A percentile compares a stretch with the other conserved stretches of the same genome.
phyloP scores from a whole-genome alignment of 2,113 vertebrate species.

The Lamprotornis superbus region DNA sequence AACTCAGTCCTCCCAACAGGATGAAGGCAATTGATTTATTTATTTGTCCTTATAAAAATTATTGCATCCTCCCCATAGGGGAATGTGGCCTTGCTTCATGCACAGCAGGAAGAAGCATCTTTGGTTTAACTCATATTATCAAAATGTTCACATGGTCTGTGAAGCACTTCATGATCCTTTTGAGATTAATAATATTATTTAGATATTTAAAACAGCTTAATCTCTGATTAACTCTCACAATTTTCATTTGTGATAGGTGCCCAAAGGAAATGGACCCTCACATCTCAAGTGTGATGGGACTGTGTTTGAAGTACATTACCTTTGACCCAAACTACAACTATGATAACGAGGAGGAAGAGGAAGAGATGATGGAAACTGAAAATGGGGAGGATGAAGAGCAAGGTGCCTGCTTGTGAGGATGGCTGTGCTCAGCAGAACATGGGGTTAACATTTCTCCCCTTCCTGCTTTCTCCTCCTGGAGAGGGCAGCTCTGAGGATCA shows the following conservation, averaged over 20 bases:
- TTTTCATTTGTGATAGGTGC: slow-evolving; percentile 74
- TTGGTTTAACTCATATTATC: not conserved
- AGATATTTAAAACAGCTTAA: not conserved
- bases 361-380: slow-evolving; percentile 87
- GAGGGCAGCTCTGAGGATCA: not conserved
- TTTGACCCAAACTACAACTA: slow-evolving; percentile 96
- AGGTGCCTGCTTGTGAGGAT: slow-evolving; percentile 69
- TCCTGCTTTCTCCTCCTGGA: not conserved
- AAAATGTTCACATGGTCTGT: not conserved
- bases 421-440: slow-evolving; percentile 4
- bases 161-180: not conserved
- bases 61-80: not conserved
- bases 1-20: not conserved
- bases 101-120: not conserved
- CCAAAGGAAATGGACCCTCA: slow-evolving; percentile 91
- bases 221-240: not conserved
- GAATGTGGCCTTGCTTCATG: not conserved
- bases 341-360: slow-evolving; percentile 82
- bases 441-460: not conserved
- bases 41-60: not conserved
- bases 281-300: slow-evolving; percentile 79
- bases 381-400: slow-evolving; percentile 85
- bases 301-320: slow-evolving; percentile 90
- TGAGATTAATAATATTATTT: not conserved
- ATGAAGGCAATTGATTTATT: not conserved